phyloP scores from a whole-genome alignment of 2,797 vertebrate species.

The Macropodus opercularis region DNA sequence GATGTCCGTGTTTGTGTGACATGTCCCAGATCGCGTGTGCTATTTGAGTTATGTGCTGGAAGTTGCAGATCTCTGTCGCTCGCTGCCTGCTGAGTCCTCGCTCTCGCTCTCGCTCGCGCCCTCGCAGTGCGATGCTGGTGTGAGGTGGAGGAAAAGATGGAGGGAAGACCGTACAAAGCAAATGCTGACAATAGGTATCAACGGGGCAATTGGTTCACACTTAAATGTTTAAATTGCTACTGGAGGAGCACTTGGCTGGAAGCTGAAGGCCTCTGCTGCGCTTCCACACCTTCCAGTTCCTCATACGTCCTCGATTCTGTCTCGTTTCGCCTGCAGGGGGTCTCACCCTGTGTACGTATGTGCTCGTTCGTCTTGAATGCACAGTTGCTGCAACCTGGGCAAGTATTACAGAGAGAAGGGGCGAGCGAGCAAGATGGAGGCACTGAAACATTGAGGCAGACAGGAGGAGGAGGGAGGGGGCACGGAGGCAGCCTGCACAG shows the following conservation, averaged over 20 bases:
- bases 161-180: slow-evolving; percentile 28
- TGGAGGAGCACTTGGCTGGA: slow-evolving; percentile 41
- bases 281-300: slow-evolving; percentile 29
- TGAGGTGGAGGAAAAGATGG: slow-evolving; percentile 1
- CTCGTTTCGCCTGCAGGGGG: slow-evolving; percentile 21
- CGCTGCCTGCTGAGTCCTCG: slow-evolving; percentile 18
- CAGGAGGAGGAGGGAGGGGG: slow-evolving; percentile 47
- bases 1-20: background rate
- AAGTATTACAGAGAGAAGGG: slow-evolving; percentile 29
- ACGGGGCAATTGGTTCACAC: slow-evolving; percentile 28
- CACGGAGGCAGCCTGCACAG: slow-evolving; percentile 46
- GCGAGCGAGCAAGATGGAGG: slow-evolving; percentile 70
- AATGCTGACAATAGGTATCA: slow-evolving; percentile 23
- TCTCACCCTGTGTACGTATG: background rate
- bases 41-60: background rate
- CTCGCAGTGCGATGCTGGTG: slow-evolving; percentile 14
- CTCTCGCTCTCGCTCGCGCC: slow-evolving; percentile 16
- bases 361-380: slow-evolving; percentile 18
- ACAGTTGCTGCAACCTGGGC: slow-evolving; percentile 34
- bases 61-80: background rate
- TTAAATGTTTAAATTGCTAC: slow-evolving; percentile 39
- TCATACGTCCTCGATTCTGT: slow-evolving; percentile 24
- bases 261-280: slow-evolving; percentile 30
- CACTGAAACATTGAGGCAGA: slow-evolving; percentile 73
- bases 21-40: background rate